Conservation (phyloP, 2,888 invertebrate species). For the Meteorus cinctellus region DNA sequence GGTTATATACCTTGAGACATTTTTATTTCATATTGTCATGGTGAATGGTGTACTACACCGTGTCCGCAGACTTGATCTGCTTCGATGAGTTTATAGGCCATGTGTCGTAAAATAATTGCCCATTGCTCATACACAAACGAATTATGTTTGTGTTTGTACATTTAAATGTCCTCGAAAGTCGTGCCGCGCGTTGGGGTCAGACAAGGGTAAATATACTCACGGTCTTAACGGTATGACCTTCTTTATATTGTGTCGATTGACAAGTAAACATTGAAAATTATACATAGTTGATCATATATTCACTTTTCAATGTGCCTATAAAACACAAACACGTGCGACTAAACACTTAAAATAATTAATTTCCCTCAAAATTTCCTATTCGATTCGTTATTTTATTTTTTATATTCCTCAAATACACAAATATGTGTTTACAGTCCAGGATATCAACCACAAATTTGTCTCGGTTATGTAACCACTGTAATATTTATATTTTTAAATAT, state of each 20-base stretch:
- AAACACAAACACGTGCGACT: background rate
- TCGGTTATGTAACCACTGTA: background rate
- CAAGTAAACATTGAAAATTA: slow-evolving; percentile 29
- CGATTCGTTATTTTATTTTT: background rate
- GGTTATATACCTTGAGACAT: too few relatives aligned
- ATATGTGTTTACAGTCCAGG: background rate
- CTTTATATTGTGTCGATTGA: slow-evolving; percentile 13
- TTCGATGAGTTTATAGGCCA: slow-evolving; percentile 46
- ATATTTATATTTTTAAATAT: slow-evolving; percentile 1
- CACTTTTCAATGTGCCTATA: background rate
- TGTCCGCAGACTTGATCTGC: slow-evolving; percentile 30
- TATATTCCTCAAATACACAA: background rate
- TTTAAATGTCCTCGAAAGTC: slow-evolving; percentile 6
- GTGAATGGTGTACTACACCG: slow-evolving; percentile 12
- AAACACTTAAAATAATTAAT: background rate
- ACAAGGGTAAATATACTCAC: slow-evolving; percentile 32
- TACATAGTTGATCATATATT: background rate
- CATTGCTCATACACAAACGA: background rate
- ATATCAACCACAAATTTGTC: slow-evolving; percentile 27
- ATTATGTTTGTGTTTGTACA: slow-evolving; percentile 5
- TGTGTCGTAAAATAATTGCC: slow-evolving; percentile 41
- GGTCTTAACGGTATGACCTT: slow-evolving; percentile 8
- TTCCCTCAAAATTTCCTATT: background rate
- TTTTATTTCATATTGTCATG: background rate
- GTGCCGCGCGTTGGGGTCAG: slow-evolving; percentile 1